Evolutionary conservation across 2,888 invertebrate species (phyloP).

Genomic region (Drosophila aldrichi): DNA sequence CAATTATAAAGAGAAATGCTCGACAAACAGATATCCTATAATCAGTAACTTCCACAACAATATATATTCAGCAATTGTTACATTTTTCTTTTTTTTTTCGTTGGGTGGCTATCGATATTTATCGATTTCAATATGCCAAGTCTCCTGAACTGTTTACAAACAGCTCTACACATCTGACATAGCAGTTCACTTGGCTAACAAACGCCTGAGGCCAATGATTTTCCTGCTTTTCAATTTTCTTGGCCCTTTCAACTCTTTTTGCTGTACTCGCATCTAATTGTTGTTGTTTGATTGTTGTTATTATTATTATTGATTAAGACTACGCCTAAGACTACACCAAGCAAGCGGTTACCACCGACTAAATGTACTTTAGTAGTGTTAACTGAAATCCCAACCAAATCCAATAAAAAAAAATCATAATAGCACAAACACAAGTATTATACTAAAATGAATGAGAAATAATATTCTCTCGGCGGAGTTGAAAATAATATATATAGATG

Average conservation of each 20-base stretch:
- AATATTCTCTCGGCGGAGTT: not conserved
- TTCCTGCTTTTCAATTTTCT: not conserved
- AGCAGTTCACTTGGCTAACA: not conserved
- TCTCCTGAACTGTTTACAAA: too few relatives aligned
- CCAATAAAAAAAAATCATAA: not conserved
- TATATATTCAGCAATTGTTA: not conserved
- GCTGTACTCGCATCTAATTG: slow-evolving; percentile 21
- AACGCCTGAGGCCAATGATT: slow-evolving; percentile 12
- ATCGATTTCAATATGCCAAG: not conserved
- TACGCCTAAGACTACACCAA: slow-evolving; percentile 54
- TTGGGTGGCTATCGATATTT: not conserved
- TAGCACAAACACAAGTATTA: not conserved
- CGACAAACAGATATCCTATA: not conserved
- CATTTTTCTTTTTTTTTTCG: not conserved
- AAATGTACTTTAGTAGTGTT: slow-evolving; percentile 60
- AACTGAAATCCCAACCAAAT: slow-evolving; percentile 23
- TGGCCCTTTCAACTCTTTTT: slow-evolving; percentile 1
- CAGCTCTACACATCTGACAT: too few relatives aligned
- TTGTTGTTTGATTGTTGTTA: slow-evolving; percentile 50
- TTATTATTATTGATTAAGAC: slow-evolving; percentile 40
- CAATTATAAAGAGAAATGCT: not conserved
- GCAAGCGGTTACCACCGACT: slow-evolving; percentile 73
- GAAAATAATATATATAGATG: not conserved
- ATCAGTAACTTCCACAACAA: not conserved
- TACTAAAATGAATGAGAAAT: not conserved